Evolutionary conservation across 2,113 vertebrate genomes (phyloP).

Genomic region (Gasterosteus aculeatus): DNA sequence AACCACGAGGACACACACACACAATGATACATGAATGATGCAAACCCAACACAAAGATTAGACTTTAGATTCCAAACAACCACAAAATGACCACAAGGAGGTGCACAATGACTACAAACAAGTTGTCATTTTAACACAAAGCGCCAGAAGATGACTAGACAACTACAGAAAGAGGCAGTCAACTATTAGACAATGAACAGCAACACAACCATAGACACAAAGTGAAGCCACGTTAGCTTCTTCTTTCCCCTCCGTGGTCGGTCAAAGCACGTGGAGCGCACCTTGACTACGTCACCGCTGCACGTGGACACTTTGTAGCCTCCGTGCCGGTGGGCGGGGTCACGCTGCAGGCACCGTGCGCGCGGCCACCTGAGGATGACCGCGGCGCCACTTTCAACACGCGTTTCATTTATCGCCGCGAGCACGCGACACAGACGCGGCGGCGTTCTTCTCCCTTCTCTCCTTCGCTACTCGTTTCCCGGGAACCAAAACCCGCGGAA

Average conservation of each 20-base stretch:
- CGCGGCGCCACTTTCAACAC: background rate
- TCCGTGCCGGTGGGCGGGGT: constrained; percentile 36
- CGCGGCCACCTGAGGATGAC: constrained; percentile 61
- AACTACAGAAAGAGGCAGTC: background rate
- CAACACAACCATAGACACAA: no score
- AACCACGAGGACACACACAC: background rate
- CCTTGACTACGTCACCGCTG: no score
- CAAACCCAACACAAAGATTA: background rate
- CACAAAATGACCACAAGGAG: background rate
- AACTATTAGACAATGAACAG: no score
- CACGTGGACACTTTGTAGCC: no score
- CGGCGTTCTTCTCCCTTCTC: fast-evolving
- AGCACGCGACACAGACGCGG: background rate
- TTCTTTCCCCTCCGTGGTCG: no score
- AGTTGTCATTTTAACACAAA: background rate
- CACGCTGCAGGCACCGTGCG: constrained; percentile 1
- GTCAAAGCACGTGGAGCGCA: no score
- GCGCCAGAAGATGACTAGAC: background rate
- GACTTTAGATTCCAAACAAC: background rate
- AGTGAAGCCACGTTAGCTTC: no score
- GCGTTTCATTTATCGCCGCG: background rate
- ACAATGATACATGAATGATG: background rate
- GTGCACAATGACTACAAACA: background rate
- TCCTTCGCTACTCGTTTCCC: background rate
- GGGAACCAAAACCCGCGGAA: background rate